Conservation (phyloP, 2,113 vertebrate genomes). For the Casuarius casuarius region DNA sequence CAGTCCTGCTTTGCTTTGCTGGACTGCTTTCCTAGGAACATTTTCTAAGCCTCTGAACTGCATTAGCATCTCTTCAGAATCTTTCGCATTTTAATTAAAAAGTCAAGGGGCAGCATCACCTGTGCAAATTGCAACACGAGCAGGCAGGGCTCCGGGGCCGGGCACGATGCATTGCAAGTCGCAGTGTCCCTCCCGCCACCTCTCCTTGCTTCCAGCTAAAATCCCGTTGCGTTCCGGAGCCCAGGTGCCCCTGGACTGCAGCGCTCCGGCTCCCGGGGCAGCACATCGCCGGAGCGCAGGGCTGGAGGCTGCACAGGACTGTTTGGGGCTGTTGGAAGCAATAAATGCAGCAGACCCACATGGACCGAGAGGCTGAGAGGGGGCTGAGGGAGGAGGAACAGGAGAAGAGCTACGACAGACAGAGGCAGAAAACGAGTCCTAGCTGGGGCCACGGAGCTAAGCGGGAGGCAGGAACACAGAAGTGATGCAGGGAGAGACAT, state of each 20-base stretch:
- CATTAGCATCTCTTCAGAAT: not conserved
- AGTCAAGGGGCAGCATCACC: not conserved
- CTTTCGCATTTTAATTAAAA: not conserved
- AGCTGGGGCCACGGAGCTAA: not conserved
- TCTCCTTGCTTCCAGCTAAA: not conserved
- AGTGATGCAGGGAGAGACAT: not conserved
- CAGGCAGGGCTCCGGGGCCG: accelerated
- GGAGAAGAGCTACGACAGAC: not conserved
- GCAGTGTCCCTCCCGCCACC: not conserved
- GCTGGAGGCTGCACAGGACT: not conserved
- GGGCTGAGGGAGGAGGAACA: not conserved
- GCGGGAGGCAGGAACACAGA: not conserved
- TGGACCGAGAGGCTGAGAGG: not conserved
- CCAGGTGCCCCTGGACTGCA: not conserved
- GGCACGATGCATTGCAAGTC: not conserved
- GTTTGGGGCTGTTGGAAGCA: not conserved
- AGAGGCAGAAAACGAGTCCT: not conserved
- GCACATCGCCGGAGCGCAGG: no score
- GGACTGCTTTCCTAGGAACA: not conserved
- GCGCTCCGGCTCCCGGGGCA: no score
- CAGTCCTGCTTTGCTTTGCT: not conserved
- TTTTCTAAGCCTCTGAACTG: not conserved
- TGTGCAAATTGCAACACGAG: accelerated
- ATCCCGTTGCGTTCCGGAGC: not conserved
- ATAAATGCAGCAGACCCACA: not conserved